Conservation (phyloP, 2,113 vertebrate species). For the Paramormyrops kingsleyae region DNA sequence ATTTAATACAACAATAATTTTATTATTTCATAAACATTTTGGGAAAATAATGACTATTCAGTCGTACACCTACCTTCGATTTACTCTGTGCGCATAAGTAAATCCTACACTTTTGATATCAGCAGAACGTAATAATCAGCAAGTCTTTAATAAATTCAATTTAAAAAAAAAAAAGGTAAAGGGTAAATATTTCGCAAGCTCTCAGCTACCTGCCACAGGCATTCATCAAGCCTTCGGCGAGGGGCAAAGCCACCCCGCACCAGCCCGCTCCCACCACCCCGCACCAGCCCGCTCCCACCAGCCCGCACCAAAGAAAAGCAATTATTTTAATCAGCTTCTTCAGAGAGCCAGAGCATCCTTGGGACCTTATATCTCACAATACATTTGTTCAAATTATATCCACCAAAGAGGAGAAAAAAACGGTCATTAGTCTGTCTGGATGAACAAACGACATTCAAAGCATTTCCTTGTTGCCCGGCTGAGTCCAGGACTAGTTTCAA, state of each 20-base stretch:
- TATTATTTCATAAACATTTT: background rate
- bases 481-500: conserved; percentile 51
- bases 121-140: background rate
- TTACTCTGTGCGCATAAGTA: background rate
- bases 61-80: background rate
- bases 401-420: conserved; percentile 33
- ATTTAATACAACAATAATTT: background rate
- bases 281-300: background rate
- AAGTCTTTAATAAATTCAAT: background rate
- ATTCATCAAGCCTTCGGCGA: background rate
- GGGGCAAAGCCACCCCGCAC: background rate
- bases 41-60: background rate
- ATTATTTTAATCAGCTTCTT: conserved; percentile 19
- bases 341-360: conserved; percentile 18
- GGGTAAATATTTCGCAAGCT: background rate
- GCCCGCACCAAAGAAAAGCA: background rate
- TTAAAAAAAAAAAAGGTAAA: background rate
- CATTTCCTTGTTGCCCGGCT: conserved; percentile 61
- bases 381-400: conserved; percentile 61
- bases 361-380: conserved; percentile 47
- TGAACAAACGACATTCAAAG: conserved; percentile 58
- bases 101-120: background rate
- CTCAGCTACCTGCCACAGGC: background rate
- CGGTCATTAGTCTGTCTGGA: conserved; percentile 58
- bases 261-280: too few relatives aligned